Evolutionary conservation across 2,888 invertebrate genomes (phyloP).

Genomic region (Argyra leucocephala): DNA sequence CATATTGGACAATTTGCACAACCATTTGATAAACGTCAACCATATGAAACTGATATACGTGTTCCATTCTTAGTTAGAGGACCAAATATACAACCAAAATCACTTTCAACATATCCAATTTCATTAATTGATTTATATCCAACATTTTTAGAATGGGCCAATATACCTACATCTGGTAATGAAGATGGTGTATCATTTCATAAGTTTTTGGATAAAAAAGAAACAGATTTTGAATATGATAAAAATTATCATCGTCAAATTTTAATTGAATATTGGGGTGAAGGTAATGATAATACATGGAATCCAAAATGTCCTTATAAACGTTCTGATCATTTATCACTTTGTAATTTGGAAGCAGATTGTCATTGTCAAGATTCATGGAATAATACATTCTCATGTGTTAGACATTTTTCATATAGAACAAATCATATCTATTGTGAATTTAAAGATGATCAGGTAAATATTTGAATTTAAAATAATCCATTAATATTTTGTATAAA

Average conservation of each 20-base stretch:
- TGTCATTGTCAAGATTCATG: slow-evolving; percentile 79
- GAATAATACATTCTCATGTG: slow-evolving; percentile 75
- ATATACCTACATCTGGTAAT: slow-evolving; percentile 43
- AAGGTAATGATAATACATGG: slow-evolving; percentile 50
- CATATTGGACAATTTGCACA: slow-evolving; percentile 84
- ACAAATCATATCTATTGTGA: slow-evolving; percentile 43
- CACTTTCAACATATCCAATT: slow-evolving; percentile 49
- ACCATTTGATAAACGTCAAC: slow-evolving; percentile 81
- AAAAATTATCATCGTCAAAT: slow-evolving; percentile 47
- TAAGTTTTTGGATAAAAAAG: slow-evolving; percentile 32
- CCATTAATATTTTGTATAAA: not conserved
- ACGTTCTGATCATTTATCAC: slow-evolving; percentile 45
- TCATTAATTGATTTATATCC: slow-evolving; percentile 76
- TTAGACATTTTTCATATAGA: slow-evolving; percentile 53
- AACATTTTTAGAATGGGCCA: slow-evolving; percentile 65
- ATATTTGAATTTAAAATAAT: slow-evolving; percentile 1
- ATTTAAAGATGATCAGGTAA: slow-evolving; percentile 44
- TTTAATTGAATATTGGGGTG: slow-evolving; percentile 75
- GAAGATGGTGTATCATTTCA: slow-evolving; percentile 58
- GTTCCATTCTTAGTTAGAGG: slow-evolving; percentile 75
- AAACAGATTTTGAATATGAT: slow-evolving; percentile 20
- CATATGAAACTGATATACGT: slow-evolving; percentile 80
- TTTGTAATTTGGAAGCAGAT: slow-evolving; percentile 54
- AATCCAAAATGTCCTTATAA: slow-evolving; percentile 57
- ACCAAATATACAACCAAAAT: slow-evolving; percentile 52